A percentile compares a stretch with the other conserved stretches of the same genome.
These are phyloP conservation scores for Bicyclus anynana DNA, from an alignment of 1,140 invertebrate genomes.

Conservation along the genomic window DNA sequence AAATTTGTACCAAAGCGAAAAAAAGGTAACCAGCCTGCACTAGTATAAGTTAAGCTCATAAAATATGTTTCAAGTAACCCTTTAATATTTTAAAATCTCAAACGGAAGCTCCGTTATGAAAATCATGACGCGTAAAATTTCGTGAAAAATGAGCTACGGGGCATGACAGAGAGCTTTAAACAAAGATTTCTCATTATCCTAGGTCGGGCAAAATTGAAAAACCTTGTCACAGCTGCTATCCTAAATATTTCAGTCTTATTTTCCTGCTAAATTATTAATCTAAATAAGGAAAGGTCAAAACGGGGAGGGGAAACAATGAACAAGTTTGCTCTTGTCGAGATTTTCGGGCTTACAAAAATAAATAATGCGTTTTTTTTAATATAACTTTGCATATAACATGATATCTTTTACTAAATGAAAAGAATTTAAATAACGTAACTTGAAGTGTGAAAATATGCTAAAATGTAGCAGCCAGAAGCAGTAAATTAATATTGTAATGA, in stretches of 20 bases:
- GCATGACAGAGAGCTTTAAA: constrained; percentile 6
- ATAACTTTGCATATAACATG: too few relatives aligned
- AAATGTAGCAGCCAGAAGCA: too few relatives aligned
- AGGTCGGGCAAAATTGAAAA: constrained; percentile 11
- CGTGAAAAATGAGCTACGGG: constrained; percentile 12
- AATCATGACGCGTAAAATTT: constrained; percentile 9
- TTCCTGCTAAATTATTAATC: not conserved
- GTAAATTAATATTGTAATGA: too few relatives aligned
- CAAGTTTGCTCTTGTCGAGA: not conserved
- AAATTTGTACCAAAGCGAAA: not conserved
- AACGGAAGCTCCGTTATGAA: constrained; percentile 5
- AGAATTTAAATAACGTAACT: too few relatives aligned
- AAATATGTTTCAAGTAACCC: not conserved
- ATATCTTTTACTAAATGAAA: too few relatives aligned
- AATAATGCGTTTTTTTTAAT: too few relatives aligned
- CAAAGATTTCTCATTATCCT: constrained; percentile 17
- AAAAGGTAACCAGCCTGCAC: not conserved
- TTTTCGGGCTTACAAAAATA: too few relatives aligned
- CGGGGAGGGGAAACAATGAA: not conserved
- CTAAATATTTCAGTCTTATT: constrained; percentile 4
- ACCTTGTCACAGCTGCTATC: constrained; percentile 5
- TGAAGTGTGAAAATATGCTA: too few relatives aligned
- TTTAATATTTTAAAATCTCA: not conserved
- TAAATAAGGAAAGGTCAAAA: not conserved
- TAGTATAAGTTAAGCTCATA: not conserved